These are phyloP conservation scores for Drosophila vallismaia DNA, from an alignment of 2,888 invertebrate genomes.

Conservation along the genomic window DNA sequence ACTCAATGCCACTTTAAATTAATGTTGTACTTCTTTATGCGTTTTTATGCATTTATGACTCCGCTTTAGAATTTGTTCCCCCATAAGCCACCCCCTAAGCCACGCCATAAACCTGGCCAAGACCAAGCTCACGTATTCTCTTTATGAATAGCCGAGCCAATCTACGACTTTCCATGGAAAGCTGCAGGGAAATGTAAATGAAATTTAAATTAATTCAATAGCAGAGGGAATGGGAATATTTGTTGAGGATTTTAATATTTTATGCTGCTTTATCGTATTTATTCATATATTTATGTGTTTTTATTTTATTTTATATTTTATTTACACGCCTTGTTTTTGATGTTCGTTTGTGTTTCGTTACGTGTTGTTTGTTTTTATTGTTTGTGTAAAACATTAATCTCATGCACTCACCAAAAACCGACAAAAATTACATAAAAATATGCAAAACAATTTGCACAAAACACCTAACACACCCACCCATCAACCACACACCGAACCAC, in stretches of 20 bases:
- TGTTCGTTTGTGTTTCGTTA: conserved; percentile 51
- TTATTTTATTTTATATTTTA: conserved; percentile 49
- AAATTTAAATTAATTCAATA: conserved; percentile 16
- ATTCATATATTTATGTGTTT: conserved; percentile 36
- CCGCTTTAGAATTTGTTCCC: not conserved
- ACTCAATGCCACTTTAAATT: not conserved
- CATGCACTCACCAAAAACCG: conserved; percentile 63
- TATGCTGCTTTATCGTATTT: conserved; percentile 18
- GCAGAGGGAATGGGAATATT: not conserved
- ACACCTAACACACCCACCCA: conserved; percentile 51
- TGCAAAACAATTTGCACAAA: conserved; percentile 55
- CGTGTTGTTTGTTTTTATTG: conserved; percentile 72
- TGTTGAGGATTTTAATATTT: conserved; percentile 13
- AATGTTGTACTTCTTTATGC: not conserved
- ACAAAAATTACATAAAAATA: conserved; percentile 45
- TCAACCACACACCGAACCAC: conserved; percentile 41
- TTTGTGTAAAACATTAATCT: conserved; percentile 72
- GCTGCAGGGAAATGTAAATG: conserved; percentile 2
- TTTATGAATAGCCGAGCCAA: conserved; percentile 7
- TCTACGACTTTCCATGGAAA: not conserved
- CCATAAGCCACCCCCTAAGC: too few relatives aligned
- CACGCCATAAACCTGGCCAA: not conserved
- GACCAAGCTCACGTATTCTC: conserved; percentile 7
- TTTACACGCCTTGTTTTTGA: conserved; percentile 58
- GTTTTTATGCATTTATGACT: not conserved